Conservation (phyloP, 2,113 vertebrate species). For the Elephantulus edwardii region DNA sequence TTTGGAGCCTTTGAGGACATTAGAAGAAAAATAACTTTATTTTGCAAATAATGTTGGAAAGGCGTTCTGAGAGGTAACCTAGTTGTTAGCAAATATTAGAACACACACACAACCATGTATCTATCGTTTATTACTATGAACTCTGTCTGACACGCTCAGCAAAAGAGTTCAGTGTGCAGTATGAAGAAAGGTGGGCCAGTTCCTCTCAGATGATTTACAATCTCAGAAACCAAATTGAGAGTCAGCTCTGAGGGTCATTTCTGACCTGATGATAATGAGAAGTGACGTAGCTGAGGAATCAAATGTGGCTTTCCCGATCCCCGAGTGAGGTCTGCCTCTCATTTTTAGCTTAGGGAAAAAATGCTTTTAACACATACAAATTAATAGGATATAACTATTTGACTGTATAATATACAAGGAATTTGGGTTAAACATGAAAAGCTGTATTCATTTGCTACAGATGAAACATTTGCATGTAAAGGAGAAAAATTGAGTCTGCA, state of each 20-base stretch:
- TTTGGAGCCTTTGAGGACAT: constrained; percentile 62
- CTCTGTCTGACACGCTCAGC: constrained; percentile 8
- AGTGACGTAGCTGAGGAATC: not conserved
- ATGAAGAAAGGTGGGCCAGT: too few species aligned
- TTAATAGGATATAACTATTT: constrained; percentile 33
- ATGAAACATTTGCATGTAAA: constrained; percentile 42
- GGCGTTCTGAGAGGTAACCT: constrained; percentile 26
- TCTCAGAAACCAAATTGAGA: too few species aligned
- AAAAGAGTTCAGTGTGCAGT: not conserved
- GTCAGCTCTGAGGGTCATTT: too few species aligned
- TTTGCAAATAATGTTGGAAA: constrained; percentile 49
- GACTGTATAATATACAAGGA: constrained; percentile 27
- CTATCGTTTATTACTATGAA: not conserved
- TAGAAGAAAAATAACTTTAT: constrained; percentile 64
- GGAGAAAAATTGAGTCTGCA: constrained; percentile 41
- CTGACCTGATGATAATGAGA: too few species aligned
- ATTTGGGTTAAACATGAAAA: constrained; percentile 32
- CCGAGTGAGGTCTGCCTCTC: not conserved
- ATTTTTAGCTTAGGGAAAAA: constrained; percentile 19
- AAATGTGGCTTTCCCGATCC: not conserved
- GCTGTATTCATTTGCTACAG: constrained; percentile 10
- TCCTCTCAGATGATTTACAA: too few species aligned
- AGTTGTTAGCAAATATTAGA: constrained; percentile 33
- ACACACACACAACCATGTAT: not conserved
- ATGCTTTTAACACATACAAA: not conserved